These are phyloP conservation scores for Aphrophora alni DNA, from an alignment of 2,888 invertebrate species.

Conservation along the genomic window DNA sequence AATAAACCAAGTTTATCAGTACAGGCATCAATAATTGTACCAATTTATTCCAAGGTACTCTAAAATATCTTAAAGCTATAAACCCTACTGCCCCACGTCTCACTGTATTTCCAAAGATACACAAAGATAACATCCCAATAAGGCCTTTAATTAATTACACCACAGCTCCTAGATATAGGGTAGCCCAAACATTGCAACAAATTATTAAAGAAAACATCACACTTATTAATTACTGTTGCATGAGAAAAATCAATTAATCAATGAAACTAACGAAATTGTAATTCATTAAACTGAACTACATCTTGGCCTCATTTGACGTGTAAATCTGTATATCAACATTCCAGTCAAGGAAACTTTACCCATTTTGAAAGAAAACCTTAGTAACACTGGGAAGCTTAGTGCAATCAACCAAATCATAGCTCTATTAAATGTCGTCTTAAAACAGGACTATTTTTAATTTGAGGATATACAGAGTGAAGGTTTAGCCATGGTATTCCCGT, in stretches of 20 bases:
- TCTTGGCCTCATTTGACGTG: slow-evolving; percentile 16
- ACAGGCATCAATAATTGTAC: not conserved
- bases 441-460: slow-evolving; percentile 3
- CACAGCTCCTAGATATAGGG: not conserved
- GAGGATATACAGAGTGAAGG: slow-evolving; percentile 1
- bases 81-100: not conserved
- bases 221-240: not conserved
- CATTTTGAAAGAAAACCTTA: not conserved
- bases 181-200: not conserved
- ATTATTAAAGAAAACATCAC: not conserved
- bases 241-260: slow-evolving; percentile 4
- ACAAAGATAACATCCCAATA: too few species aligned
- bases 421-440: not conserved
- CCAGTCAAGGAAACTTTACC: not conserved
- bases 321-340: slow-evolving; percentile 18
- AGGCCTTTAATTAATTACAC: slow-evolving; percentile 12
- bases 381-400: not conserved
- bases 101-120: not conserved
- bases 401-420: not conserved
- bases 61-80: not conserved
- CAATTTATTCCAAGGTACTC: not conserved
- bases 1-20: not conserved
- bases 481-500: slow-evolving; percentile 16
- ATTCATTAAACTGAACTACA: not conserved
- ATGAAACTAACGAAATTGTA: not conserved